Evolutionary conservation across 2,888 invertebrate genomes (phyloP).

Genomic region (Artemia sinica): DNA sequence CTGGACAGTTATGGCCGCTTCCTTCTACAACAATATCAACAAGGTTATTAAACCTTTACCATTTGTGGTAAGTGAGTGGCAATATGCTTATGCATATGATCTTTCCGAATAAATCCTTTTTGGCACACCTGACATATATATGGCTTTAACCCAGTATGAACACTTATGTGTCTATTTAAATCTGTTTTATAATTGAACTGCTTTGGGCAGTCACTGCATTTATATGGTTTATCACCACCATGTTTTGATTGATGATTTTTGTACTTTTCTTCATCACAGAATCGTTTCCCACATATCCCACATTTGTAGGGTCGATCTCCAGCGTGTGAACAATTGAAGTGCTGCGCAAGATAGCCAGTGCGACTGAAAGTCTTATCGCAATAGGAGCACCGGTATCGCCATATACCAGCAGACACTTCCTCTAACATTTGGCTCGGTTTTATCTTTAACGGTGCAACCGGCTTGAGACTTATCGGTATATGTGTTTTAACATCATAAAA

Average conservation of each 20-base stretch:
- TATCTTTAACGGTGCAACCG: too few relatives aligned
- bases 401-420: too few relatives aligned
- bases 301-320: constrained; percentile 77
- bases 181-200: constrained; percentile 82
- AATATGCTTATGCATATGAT: constrained; percentile 73
- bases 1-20: too few relatives aligned
- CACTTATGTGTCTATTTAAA: constrained; percentile 63
- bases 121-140: constrained; percentile 61
- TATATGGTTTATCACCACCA: constrained; percentile 64
- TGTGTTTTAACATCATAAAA: too few relatives aligned
- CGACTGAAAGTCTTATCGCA: constrained; percentile 70
- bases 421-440: too few relatives aligned
- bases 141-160: constrained; percentile 69
- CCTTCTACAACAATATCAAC: too few relatives aligned
- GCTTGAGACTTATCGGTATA: too few relatives aligned
- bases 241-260: constrained; percentile 58
- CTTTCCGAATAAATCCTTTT: constrained; percentile 74
- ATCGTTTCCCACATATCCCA: constrained; percentile 65
- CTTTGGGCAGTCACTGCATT: constrained; percentile 66
- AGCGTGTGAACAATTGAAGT: constrained; percentile 71
- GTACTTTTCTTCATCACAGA: constrained; percentile 50
- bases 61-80: constrained; percentile 44
- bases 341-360: constrained; percentile 71
- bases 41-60: background rate
- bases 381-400: constrained; percentile 47